phyloP scores from a whole-genome alignment of 1,140 invertebrate genomes.

The Pollicipes pollicipes region DNA sequence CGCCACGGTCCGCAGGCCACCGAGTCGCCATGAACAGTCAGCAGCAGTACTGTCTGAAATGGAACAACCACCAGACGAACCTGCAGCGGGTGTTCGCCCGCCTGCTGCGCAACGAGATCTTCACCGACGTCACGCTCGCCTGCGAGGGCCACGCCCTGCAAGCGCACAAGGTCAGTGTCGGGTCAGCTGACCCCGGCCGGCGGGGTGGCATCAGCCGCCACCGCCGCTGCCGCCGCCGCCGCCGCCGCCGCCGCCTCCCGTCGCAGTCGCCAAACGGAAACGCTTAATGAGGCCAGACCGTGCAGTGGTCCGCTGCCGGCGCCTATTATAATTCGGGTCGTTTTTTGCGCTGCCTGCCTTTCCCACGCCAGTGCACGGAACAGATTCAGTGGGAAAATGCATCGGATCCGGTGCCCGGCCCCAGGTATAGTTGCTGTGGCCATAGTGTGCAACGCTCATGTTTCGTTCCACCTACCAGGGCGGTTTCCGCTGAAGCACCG shows the following conservation, averaged over 20 bases:
- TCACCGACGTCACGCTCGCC: slow-evolving; percentile 71
- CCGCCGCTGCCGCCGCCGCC: no score
- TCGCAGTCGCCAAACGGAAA: neutral
- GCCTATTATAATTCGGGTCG: neutral
- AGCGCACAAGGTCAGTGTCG: slow-evolving; percentile 17
- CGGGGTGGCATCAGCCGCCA: no score
- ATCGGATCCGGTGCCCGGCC: no score
- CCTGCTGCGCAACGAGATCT: slow-evolving; percentile 59
- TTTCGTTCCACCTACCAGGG: no score
- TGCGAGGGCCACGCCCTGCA: slow-evolving; percentile 36
- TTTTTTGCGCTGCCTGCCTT: neutral
- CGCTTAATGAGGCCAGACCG: neutral
- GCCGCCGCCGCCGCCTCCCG: neutral
- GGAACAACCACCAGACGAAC: slow-evolving; percentile 82
- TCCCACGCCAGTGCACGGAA: neutral
- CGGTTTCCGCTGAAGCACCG: no score
- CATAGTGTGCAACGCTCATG: no score
- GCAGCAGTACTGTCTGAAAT: slow-evolving; percentile 74
- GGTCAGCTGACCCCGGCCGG: no score
- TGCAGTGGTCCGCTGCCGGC: neutral
- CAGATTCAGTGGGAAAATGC: neutral
- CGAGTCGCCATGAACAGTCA: slow-evolving; percentile 18
- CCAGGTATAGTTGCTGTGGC: no score
- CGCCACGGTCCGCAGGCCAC: no score
- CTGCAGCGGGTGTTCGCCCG: slow-evolving; percentile 66